These are phyloP conservation scores for Ceriagrion tenellum DNA, from an alignment of 2,888 invertebrate species.

Conservation along the genomic window DNA sequence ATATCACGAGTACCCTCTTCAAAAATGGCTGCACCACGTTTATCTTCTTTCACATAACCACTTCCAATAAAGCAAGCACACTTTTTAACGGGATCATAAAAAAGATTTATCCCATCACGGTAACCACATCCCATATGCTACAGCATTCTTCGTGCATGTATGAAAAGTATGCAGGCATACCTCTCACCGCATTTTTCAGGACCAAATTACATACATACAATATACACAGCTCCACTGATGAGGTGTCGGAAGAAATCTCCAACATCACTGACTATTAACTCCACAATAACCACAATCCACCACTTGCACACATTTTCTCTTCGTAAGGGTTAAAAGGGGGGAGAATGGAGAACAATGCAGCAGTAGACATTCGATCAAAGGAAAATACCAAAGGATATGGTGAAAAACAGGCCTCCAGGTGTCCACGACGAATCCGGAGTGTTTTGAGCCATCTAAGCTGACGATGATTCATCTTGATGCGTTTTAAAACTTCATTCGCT, in stretches of 20 bases:
- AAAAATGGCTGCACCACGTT: slow-evolving; percentile 68
- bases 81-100: slow-evolving; percentile 60
- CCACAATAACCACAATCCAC: slow-evolving; percentile 54
- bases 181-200: slow-evolving; percentile 50
- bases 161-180: slow-evolving; percentile 53
- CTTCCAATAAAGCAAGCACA: slow-evolving; percentile 50
- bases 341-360: slow-evolving; percentile 3
- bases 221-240: slow-evolving; percentile 58
- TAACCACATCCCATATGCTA: slow-evolving; percentile 66
- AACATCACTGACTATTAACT: slow-evolving; percentile 64
- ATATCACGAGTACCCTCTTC: slow-evolving; percentile 67
- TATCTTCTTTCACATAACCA: slow-evolving; percentile 57
- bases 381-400: slow-evolving; percentile 32
- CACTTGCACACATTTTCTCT: slow-evolving; percentile 46
- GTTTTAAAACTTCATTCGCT: slow-evolving; percentile 10
- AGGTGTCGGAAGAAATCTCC: slow-evolving; percentile 57
- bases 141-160: slow-evolving; percentile 17
- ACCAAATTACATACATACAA: slow-evolving; percentile 55
- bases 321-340: slow-evolving; percentile 25
- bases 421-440: slow-evolving; percentile 16
- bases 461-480: slow-evolving; percentile 32
- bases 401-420: slow-evolving; percentile 34
- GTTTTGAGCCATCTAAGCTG: background rate
- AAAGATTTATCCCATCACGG: slow-evolving; percentile 66
- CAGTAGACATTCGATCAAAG: background rate